Conservation (phyloP, 2,888 invertebrate genomes). For the Sussaba pulchella region DNA sequence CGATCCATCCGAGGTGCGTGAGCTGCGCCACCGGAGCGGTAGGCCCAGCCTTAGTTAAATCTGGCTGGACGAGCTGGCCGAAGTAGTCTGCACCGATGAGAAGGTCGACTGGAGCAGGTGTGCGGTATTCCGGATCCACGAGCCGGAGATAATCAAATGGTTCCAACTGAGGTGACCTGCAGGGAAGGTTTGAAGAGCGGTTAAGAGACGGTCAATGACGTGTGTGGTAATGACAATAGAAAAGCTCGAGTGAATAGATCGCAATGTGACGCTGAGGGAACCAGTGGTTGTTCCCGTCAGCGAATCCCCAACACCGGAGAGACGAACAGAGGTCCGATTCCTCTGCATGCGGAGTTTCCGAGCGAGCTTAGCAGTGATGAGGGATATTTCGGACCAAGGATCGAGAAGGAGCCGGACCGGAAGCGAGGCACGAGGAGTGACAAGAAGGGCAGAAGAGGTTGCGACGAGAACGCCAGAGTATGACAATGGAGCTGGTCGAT, state of each 20-base stretch:
- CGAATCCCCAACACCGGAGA: constrained; percentile 39
- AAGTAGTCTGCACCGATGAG: constrained; percentile 55
- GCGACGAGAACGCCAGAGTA: constrained; percentile 29
- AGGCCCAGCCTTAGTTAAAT: constrained; percentile 22
- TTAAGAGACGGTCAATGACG: constrained; percentile 30
- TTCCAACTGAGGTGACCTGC: background rate
- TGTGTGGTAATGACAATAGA: constrained; percentile 2
- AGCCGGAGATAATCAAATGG: constrained; percentile 36
- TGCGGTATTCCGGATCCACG: constrained; percentile 42
- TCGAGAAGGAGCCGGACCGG: constrained; percentile 40
- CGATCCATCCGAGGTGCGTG: constrained; percentile 50
- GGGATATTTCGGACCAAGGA: constrained; percentile 40
- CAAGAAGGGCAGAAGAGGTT: constrained; percentile 1
- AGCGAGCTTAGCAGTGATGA: constrained; percentile 30
- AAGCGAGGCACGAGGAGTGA: background rate
- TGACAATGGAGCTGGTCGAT: background rate
- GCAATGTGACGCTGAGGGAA: background rate
- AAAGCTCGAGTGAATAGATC: background rate
- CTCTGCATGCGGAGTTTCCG: constrained; percentile 17
- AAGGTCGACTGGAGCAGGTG: background rate
- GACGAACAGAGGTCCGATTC: background rate
- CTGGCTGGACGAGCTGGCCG: constrained; percentile 26
- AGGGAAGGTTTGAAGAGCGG: constrained; percentile 32
- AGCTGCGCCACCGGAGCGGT: constrained; percentile 44
- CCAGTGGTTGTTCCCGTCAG: constrained; percentile 24